A percentile compares a stretch with the other conserved stretches of the same genome.
Conservation (phyloP, 2,113 vertebrate species). For the Hippocampus abdominalis region DNA sequence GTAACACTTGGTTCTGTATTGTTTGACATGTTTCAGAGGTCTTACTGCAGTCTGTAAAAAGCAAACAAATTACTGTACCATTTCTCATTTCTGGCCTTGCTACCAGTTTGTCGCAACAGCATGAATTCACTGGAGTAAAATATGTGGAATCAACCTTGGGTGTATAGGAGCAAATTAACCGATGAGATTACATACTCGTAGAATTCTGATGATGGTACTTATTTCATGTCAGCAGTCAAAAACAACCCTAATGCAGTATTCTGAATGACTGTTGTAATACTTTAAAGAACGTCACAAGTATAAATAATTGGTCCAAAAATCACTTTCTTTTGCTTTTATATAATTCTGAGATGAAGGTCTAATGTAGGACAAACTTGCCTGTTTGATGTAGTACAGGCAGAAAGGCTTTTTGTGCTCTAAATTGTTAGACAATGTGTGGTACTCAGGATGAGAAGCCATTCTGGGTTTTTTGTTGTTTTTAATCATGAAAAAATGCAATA, state of each 20-base stretch:
- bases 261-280: background rate
- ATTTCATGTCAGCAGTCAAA: background rate
- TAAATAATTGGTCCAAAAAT: background rate
- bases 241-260: background rate
- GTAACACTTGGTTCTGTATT: constrained; percentile 32
- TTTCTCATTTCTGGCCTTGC: background rate
- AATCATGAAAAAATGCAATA: background rate
- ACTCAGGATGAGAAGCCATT: constrained; percentile 7
- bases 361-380: background rate
- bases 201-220: background rate
- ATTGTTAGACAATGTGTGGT: constrained; percentile 10
- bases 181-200: background rate
- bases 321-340: background rate
- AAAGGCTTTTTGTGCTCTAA: constrained; percentile 17
- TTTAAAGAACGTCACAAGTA: background rate
- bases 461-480: background rate
- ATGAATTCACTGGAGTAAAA: background rate
- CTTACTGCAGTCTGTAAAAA: constrained; percentile 16
- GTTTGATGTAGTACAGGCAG: constrained; percentile 17
- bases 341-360: background rate
- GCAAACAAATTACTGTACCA: background rate
- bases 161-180: background rate
- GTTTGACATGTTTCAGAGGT: background rate
- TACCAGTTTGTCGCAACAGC: background rate
- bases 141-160: background rate